Evolutionary conservation across 2,797 vertebrate genomes (phyloP).

Genomic region (Silurus lanzhouensis): DNA sequence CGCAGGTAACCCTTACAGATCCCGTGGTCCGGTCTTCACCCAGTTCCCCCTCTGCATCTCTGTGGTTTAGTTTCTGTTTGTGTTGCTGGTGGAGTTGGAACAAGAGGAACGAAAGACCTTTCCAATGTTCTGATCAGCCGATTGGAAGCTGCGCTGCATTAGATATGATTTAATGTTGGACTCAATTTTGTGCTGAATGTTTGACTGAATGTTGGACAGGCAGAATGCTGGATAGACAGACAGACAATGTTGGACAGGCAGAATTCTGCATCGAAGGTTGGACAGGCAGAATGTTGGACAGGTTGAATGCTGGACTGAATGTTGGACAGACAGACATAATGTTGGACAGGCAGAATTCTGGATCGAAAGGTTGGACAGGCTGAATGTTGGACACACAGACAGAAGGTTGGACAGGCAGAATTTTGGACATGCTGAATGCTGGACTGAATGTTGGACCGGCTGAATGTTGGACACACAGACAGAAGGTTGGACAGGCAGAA

Average conservation of each 20-base stretch:
- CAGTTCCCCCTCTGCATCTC: background rate
- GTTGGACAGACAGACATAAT: background rate
- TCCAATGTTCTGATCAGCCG: no score
- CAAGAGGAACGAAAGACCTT: background rate
- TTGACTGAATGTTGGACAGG: background rate
- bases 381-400: background rate
- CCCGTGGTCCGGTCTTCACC: background rate
- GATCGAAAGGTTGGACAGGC: no score
- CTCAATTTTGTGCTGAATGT: background rate
- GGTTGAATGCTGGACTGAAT: background rate
- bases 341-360: background rate
- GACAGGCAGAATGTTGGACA: no score
- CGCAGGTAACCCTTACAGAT: background rate
- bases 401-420: background rate
- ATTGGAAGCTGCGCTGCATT: no score
- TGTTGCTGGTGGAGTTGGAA: conserved; percentile 24
- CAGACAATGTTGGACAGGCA: background rate
- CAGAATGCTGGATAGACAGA: background rate
- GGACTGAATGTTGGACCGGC: background rate
- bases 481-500: background rate
- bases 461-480: no score
- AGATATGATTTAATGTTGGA: background rate
- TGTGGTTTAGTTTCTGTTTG: conserved; percentile 1
- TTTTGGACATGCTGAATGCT: background rate
- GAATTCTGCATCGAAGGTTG: no score